Evolutionary conservation across 1,140 invertebrate species (phyloP), one percentile per base, ranked within the genome.

Genomic region (Trichonephila inaurata): DNA sequence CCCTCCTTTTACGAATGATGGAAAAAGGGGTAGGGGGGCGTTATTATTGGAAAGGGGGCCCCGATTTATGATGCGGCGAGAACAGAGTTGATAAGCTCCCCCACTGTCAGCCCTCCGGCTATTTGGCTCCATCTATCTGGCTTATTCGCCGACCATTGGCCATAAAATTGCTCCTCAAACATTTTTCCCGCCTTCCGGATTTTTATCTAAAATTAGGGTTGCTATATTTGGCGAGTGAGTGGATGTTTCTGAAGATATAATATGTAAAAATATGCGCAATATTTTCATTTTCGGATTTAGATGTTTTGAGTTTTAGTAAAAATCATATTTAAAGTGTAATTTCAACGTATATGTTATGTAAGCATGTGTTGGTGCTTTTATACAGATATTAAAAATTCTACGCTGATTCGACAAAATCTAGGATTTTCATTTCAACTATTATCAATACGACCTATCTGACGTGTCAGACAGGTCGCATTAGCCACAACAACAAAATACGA

Each of bases 61-160:
- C 92, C 85, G 92, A 93, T 93, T 93, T 93, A 93, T 93, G 92
- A 93, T 93, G 92, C 92, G 92, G 92, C 92, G 92, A 93, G 92
- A 88, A 93, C 92, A 77, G 69, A 82, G 85, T 93, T 93, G 92
- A 93, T 93, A 93, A 93, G 92, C 92, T 58, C 44, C 62, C 62
- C 92, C 86, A 14, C 33, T 60, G n/a, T 62, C 69, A 40, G 21
- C 60, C 64, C 64, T 86, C 51, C 85, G 92, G 92, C 92, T 93
- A 93, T 93, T 93, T 93, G 92, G 92, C 92, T 93, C 92, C 92
- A 93, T 93, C 92, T 93, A 93, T 93, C 92, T 93, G 92, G 92
- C 92, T 93, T 93, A 93, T 93, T 93, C 92, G 85, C 69, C 92
- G 92, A 93, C 92, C 92, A 93, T 93, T 93, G 92, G 92, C 92